A percentile compares a stretch with the other conserved stretches of the same genome.
Evolutionary conservation across 2,113 vertebrate species (phyloP).

Genomic region (Triplophysa siluroides): DNA sequence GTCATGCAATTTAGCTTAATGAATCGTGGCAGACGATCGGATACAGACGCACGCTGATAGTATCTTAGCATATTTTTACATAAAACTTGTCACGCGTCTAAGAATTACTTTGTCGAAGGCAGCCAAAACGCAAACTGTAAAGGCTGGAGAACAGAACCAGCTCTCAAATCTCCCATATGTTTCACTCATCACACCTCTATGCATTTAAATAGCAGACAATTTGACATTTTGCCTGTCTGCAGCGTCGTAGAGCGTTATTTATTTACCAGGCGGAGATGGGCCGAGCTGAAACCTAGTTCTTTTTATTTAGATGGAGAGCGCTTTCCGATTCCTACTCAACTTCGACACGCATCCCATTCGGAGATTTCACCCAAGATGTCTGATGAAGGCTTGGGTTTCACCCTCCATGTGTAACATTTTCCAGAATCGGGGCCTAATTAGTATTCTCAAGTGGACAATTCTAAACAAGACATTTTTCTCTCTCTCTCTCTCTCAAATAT

Average conservation of each 20-base stretch:
- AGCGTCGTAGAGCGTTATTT: conserved; percentile 34
- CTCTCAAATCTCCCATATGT: conserved; percentile 36
- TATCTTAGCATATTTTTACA: conserved; percentile 42
- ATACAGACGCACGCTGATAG: conserved; percentile 26
- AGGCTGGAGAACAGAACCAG: background rate
- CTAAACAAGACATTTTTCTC: conserved; percentile 39
- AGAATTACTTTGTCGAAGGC: conserved; percentile 18
- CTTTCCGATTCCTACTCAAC: conserved; percentile 7
- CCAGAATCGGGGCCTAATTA: conserved; percentile 40
- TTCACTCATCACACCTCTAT: conserved; percentile 43
- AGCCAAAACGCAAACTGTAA: conserved; percentile 26
- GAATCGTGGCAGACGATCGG: conserved; percentile 35
- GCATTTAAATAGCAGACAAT: conserved; percentile 49
- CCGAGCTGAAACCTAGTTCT: conserved; percentile 2
- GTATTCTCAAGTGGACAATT: conserved; percentile 44
- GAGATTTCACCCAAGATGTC: conserved; percentile 22
- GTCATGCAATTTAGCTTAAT: conserved; percentile 31
- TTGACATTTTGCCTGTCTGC: conserved; percentile 37
- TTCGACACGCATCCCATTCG: background rate
- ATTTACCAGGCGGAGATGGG: conserved; percentile 31
- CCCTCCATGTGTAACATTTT: conserved; percentile 37
- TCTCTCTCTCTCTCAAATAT: conserved; percentile 4
- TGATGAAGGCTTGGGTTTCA: conserved; percentile 23
- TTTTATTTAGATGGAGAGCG: conserved; percentile 34
- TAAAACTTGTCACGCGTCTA: conserved; percentile 4